These are phyloP conservation scores for Spinibarbus caldwelli DNA, from an alignment of 2,797 vertebrate species.

Conservation along the genomic window DNA sequence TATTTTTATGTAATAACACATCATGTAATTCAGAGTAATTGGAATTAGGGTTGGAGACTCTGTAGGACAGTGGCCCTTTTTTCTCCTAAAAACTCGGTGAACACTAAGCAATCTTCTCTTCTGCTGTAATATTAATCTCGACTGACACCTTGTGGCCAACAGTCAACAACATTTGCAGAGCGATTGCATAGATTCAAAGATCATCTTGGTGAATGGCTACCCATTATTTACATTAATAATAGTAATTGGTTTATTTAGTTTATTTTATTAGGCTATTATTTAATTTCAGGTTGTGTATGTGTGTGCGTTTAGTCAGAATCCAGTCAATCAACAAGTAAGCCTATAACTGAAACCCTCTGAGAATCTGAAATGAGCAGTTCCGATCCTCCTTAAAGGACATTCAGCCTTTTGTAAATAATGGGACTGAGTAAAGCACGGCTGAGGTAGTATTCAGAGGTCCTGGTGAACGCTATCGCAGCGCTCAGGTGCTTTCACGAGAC, in stretches of 20 bases:
- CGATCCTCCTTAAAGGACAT: constrained; percentile 16
- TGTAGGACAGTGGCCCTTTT: no score
- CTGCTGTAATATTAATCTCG: constrained; percentile 38
- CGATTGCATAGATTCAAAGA: not conserved
- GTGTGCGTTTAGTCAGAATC: no score
- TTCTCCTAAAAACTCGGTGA: no score
- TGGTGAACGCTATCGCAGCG: constrained; percentile 46
- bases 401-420: constrained; percentile 43
- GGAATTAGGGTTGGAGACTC: no score
- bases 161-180: not conserved
- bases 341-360: constrained; percentile 13
- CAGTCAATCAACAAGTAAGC: constrained; percentile 33
- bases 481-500: constrained; percentile 62
- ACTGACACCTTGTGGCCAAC: constrained; percentile 70
- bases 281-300: no score
- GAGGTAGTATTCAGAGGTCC: no score
- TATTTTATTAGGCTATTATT: no score
- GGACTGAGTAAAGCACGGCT: constrained; percentile 26
- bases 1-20: not conserved
- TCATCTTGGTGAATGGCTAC: not conserved
- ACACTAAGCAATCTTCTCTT: not conserved
- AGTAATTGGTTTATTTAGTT: not conserved
- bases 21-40: not conserved
- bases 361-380: constrained; percentile 45
- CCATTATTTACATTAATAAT: not conserved